Base-by-base conservation (phyloP, 1,140 invertebrate genomes). In the Hetaerina americana region DNA sequence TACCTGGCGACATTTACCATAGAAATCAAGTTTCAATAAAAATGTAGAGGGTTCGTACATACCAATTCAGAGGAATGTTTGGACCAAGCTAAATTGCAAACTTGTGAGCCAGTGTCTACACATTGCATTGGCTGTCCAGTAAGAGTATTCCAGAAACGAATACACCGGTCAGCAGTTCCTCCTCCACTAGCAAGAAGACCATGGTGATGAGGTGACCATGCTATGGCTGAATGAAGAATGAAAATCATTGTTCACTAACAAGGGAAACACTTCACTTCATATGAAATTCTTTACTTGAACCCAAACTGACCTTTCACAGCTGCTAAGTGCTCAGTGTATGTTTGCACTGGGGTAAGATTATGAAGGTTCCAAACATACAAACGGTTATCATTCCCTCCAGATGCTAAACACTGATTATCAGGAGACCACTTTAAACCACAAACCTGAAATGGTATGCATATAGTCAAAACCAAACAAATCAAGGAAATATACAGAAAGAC, bases 391-490 rank as follows among this genome's bases (percentile, higher is more conserved):
- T 99, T 99, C 28, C 98, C 98, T 66, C 98, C 97, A 5, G 96
- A 98, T 0, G 98, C 98, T 28, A 99, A 83, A 80, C 97, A 96
- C 80, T 98, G 95, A 77, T 97, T 96, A 81, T 99, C 97, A 0
- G 97, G 97, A 15, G 97, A 99, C 98, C 97, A 99, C 82, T 99
- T 99, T 2, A 99, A 81, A 0, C 98, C 98, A 84, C 98, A 99
- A 66, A 91, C 87, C 86, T 87, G 72, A 69, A 77, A 73, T 73
- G 27, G 18, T 40, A 40, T 40, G n/a, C n/a, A n/a, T n/a, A n/a
- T n/a, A n/a, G n/a, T n/a, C n/a, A n/a, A n/a, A n/a, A n/a, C n/a
- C n/a, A n/a, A n/a, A n/a, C n/a, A n/a, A n/a, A n/a, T n/a, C n/a
- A n/a, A n/a, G n/a, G n/a, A n/a, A n/a, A n/a, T n/a, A n/a, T n/a